Percentiles rank a stretch among this genome's conserved stretches.
Evolutionary conservation across 2,888 invertebrate genomes (phyloP).

Genomic region (Lordiphosa fenestrarum): DNA sequence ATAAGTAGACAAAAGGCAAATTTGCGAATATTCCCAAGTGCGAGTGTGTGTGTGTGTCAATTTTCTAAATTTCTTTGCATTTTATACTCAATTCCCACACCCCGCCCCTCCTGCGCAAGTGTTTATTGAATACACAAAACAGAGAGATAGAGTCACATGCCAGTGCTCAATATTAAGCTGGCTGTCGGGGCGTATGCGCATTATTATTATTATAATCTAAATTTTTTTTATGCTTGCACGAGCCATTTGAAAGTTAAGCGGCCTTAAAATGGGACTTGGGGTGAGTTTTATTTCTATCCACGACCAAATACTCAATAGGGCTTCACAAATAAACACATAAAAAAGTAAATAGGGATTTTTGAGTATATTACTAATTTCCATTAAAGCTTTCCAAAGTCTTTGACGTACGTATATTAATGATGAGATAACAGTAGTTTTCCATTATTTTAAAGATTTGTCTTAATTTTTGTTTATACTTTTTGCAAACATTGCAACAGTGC

Average conservation of each 20-base stretch:
- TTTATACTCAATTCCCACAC: conserved; percentile 49
- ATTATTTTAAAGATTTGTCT: too few species aligned
- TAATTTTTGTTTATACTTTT: too few species aligned
- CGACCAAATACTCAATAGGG: neutral
- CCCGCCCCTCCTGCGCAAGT: conserved; percentile 24
- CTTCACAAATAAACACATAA: too few species aligned
- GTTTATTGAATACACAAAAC: conserved; percentile 52
- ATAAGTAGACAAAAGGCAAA: conserved; percentile 58
- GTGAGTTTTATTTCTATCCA: conserved; percentile 57
- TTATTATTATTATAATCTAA: conserved; percentile 18
- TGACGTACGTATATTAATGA: too few species aligned
- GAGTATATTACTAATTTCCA: too few species aligned
- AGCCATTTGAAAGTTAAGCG: conserved; percentile 54
- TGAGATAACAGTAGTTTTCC: too few species aligned
- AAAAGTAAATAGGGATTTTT: too few species aligned
- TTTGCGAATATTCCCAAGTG: conserved; percentile 37
- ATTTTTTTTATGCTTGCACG: conserved; percentile 33
- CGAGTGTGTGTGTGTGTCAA: conserved; percentile 33
- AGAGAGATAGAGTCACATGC: conserved; percentile 11
- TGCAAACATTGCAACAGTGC: too few species aligned
- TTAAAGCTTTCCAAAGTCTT: too few species aligned
- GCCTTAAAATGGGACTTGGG: conserved; percentile 51
- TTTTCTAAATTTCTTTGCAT: conserved; percentile 60
- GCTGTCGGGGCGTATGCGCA: conserved; percentile 49
- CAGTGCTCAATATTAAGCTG: conserved; percentile 21